Base-by-base conservation (phyloP, 2,888 invertebrate genomes). In the Nebria brevicollis region DNA sequence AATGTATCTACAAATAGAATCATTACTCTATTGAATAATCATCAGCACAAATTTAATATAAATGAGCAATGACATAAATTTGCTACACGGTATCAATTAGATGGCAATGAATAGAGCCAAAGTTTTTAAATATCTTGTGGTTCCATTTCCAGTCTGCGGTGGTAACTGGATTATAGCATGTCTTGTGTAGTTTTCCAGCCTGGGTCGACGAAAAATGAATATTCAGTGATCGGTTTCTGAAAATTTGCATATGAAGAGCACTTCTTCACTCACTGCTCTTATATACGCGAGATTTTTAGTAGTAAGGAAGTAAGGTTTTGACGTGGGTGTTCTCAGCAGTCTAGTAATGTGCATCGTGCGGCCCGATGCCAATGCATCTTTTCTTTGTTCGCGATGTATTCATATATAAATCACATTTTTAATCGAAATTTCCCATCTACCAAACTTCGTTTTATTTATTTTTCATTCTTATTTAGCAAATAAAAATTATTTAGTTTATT, bases 231-330 rank as follows among this genome's bases (percentile, higher is more conserved):
- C 72, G 42, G 73, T 75, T 34, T 75, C 73, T 42, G 7, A 11
- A 72, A 77, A 81, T 81, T 81, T 81, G 72, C 81, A 81, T 81
- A 73, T 81, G 81, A 81, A 81, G 77, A 81, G 77, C 80, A 81
- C 80, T 70, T 34, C 70, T 70, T 25, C 70, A 70, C 70, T 70
- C 70, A 26, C 34, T 70, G 20, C 34, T 70, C 70, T 11, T 70
- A 26, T 20, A 26, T 34, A 70, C 70, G 25, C 11, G 25, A 70
- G 34, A 3, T 20, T 54, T 54, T 13, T 54, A 54, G 54, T 3
- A 13, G 34, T 34, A 34, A 34, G 34, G 54, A 54, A 8, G 54
- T 54, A 54, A 54, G 11, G 54, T 54, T 8, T 54, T 54, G 34
- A 34, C 54, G 54, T 13, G 8, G 13, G 54, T 54, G 54, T 54